Evolutionary conservation across 2,888 invertebrate genomes (phyloP), one percentile per base, ranked within the genome.

Genomic region (Leucania comma): DNA sequence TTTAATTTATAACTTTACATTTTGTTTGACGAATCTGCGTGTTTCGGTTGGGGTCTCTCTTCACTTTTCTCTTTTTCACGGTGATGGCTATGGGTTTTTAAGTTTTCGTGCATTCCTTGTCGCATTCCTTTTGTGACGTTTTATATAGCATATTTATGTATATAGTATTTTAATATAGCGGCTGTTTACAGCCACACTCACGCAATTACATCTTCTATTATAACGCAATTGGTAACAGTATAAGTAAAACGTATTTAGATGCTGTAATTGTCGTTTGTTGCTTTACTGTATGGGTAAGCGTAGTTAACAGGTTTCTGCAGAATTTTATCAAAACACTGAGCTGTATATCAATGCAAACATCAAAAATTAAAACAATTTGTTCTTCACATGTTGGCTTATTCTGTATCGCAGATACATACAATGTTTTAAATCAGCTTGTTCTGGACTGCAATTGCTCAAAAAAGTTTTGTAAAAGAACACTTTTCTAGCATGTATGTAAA

Each of bases 1-100:
- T 83, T 56, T 24, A 54, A 48, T 78, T 65, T 53, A 53, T 56
- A 53, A 63, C 75, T 58, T 32, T 73, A 78, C 71, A 84, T 88
- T 91, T 93, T 94, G 93, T 95, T 95, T 94, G 93, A 93, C 92
- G 94, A 92, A 91, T 86, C 81, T 80, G 87, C 90, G 89, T 90
- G 88, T 90, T 90, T 90, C 86, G 93, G 92, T 93, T 92, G 90
- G 92, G 94, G 89, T 87, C 75, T 89, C 85, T 87, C 69, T 78
- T 74, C 74, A 85, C 81, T 83, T 81, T 86, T 85, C 84, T 88
- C 75, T 88, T 85, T 89, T 86, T 90, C 87, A 86, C 88, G 95
- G 95, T 95, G 93, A 90, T 90, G 94, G 94, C 91, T 93, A 87
- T 93, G 89, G 90, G 90, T 92, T 87, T 66, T 89, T 90, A 90